These are phyloP conservation scores for Podarcis lilfordi DNA, from an alignment of 2,797 vertebrate genomes.

Conservation along the genomic window DNA sequence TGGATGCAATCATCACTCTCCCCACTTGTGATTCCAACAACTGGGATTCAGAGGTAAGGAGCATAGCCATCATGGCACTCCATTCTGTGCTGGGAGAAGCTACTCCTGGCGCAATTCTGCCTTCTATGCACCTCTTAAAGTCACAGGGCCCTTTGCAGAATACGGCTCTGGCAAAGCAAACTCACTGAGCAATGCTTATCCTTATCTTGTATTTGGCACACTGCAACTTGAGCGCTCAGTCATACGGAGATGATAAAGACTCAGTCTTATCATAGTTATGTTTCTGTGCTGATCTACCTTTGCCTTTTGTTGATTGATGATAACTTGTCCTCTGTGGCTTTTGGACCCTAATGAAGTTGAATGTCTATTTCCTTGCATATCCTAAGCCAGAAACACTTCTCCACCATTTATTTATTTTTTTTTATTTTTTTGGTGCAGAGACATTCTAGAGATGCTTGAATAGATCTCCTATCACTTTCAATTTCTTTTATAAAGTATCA, in stretches of 20 bases:
- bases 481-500: background rate
- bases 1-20: no score
- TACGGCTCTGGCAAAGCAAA: background rate
- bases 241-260: background rate
- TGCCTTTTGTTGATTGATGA: conserved; percentile 13
- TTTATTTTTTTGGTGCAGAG: background rate
- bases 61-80: background rate
- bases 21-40: no score
- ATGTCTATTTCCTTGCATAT: background rate
- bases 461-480: background rate
- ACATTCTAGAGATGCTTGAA: background rate
- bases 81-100: background rate
- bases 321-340: conserved; percentile 15
- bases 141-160: background rate
- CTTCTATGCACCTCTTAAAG: background rate
- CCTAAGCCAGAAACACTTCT: background rate
- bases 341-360: background rate
- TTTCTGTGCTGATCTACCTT: conserved; percentile 36
- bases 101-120: background rate
- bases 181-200: background rate
- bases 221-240: conserved; percentile 7
- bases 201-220: conserved; percentile 11
- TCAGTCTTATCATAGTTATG: background rate
- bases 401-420: no score
- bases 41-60: no score